Percentiles rank a stretch among this genome's conserved stretches.
phyloP scores from a whole-genome alignment of 1,140 invertebrate genomes.

The Meteorus sp. region DNA sequence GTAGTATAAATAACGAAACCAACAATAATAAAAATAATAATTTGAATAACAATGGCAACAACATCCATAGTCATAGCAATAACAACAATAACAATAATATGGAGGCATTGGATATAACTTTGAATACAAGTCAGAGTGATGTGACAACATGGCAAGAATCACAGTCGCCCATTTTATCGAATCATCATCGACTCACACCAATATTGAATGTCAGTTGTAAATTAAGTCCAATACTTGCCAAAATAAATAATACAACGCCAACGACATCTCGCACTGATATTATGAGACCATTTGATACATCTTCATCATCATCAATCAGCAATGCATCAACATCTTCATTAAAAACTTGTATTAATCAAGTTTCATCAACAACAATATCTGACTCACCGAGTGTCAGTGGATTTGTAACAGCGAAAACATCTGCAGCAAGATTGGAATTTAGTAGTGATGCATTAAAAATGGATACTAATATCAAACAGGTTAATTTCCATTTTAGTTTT shows the following conservation, averaged over 20 bases:
- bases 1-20: constrained; percentile 35
- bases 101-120: not conserved
- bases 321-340: constrained; percentile 53
- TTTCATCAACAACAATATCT: constrained; percentile 34
- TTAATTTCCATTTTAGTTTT: not conserved
- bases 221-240: constrained; percentile 46
- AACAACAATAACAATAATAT: constrained; percentile 4
- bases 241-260: constrained; percentile 33
- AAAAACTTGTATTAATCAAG: constrained; percentile 40
- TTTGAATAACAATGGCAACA: constrained; percentile 21
- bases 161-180: constrained; percentile 31
- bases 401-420: constrained; percentile 35
- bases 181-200: constrained; percentile 52
- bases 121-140: constrained; percentile 13
- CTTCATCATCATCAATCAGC: constrained; percentile 53
- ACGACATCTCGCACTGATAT: constrained; percentile 33
- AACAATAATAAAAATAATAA: constrained; percentile 16
- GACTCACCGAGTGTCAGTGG: constrained; percentile 41
- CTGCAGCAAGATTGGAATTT: constrained; percentile 29
- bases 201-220: constrained; percentile 51
- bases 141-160: constrained; percentile 25
- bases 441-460: not conserved
- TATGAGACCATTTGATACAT: constrained; percentile 44
- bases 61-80: not conserved
- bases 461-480: constrained; percentile 1